Base-by-base conservation (phyloP, 2,797 vertebrate genomes). In the Artibeus lituratus region DNA sequence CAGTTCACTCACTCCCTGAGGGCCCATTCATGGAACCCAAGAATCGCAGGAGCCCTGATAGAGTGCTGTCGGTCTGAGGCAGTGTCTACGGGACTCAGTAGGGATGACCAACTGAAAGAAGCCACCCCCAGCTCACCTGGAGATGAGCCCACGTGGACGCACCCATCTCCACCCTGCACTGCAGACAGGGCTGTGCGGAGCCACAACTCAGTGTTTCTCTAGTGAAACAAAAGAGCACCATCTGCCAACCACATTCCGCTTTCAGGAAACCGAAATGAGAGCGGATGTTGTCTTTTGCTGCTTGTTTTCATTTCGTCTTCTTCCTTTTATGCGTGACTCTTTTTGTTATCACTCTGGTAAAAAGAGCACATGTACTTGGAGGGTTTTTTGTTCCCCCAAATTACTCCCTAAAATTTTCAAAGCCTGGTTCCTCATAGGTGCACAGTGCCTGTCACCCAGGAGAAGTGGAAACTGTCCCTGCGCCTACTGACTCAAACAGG, bases 231-330 rank as follows among this genome's bases (percentile, higher is more conserved):
- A 98, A 98, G 98, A 97, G 94, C 95, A 98, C 98, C 98, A 98
- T 98, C 98, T 98, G 98, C 98, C 97, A 95, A 98, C 98, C 98
- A 47, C 98, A 98, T 94, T 98, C 98, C 97, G 97, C 98, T 98
- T 98, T 98, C 98, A 98, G 98, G 98, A 99, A 99, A 98, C 83
- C 97, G 97, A 98, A 98, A 98, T 98, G 98, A 98, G 98, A 98
- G 95, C 98, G 98, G 98, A 99, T 99, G 98, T 98, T 98, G 98
- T 98, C 98, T 98, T 98, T 98, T 39, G 8, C 1, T 96, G 96
- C 97, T 95, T 98, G 97, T 98, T 98, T 98, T 98, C 94, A 95
- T 96, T 98, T 96, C 87, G 97, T 97, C 84, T 85, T 94, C 94
- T 96, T 98, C 98, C 97, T 97, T 97, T 98, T 42, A 83, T 96